These are phyloP conservation scores for Chrysotoxum bicinctum DNA, from an alignment of 2,888 invertebrate genomes.

Conservation along the genomic window DNA sequence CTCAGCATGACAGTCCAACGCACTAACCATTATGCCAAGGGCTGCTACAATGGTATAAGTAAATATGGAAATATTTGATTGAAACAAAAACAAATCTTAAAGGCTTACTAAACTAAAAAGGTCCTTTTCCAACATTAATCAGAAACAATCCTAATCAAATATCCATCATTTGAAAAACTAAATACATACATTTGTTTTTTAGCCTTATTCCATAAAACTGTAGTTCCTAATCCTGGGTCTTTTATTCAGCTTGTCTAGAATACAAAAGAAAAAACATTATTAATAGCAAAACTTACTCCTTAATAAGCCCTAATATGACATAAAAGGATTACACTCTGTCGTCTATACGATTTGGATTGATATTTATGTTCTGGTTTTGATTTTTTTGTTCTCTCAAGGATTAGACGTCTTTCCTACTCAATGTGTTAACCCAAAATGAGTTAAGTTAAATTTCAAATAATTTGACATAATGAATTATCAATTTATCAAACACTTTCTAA, in stretches of 20 bases:
- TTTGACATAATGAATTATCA: background rate
- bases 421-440: background rate
- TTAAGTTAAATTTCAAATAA: background rate
- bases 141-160: no score
- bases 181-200: background rate
- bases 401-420: background rate
- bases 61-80: no score
- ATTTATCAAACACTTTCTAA: slow-evolving; percentile 1
- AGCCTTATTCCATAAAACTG: background rate
- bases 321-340: slow-evolving; percentile 16
- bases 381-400: background rate
- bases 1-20: no score
- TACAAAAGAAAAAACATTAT: background rate
- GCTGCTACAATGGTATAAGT: no score
- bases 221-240: background rate
- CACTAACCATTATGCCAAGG: no score
- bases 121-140: no score
- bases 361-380: slow-evolving; percentile 13
- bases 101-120: no score
- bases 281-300: slow-evolving; percentile 5
- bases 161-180: background rate
- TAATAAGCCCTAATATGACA: slow-evolving; percentile 18
- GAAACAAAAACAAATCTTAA: no score
- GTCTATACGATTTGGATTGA: background rate
- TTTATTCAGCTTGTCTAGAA: background rate